Conservation (phyloP, 2,797 vertebrate species). For the Scarus forsteni region DNA sequence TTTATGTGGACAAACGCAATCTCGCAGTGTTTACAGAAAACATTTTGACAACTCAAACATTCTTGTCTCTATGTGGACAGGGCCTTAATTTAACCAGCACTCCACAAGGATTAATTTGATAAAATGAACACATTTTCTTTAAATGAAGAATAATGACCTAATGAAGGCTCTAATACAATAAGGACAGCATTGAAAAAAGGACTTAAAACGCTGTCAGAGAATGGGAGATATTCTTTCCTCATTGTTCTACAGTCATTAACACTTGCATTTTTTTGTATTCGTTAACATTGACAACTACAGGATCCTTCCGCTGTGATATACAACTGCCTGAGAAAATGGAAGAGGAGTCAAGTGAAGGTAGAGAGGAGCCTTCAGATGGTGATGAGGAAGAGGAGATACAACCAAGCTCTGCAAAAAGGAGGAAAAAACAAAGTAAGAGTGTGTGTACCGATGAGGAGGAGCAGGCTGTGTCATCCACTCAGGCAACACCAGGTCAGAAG, state of each 20-base stretch:
- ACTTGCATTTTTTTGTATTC: neutral
- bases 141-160: too few species aligned
- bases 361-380: conserved; percentile 21
- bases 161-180: too few species aligned
- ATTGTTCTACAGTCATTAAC: neutral
- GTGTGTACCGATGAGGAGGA: conserved; percentile 26
- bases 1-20: too few species aligned
- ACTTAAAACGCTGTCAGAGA: too few species aligned
- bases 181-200: too few species aligned
- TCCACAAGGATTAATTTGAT: too few species aligned
- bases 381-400: conserved; percentile 15
- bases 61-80: too few species aligned
- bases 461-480: conserved; percentile 58
- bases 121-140: too few species aligned
- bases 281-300: conserved; percentile 35
- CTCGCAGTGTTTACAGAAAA: too few species aligned
- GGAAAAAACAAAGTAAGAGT: conserved; percentile 13
- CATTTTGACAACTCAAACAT: too few species aligned
- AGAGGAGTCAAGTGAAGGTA: neutral
- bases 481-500: conserved; percentile 24
- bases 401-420: conserved; percentile 32
- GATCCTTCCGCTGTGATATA: conserved; percentile 42
- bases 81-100: too few species aligned
- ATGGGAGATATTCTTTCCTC: neutral
- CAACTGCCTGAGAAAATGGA: conserved; percentile 23